Evolutionary conservation across 2,113 vertebrate species (phyloP).

Genomic region (Oreochromis aureus): DNA sequence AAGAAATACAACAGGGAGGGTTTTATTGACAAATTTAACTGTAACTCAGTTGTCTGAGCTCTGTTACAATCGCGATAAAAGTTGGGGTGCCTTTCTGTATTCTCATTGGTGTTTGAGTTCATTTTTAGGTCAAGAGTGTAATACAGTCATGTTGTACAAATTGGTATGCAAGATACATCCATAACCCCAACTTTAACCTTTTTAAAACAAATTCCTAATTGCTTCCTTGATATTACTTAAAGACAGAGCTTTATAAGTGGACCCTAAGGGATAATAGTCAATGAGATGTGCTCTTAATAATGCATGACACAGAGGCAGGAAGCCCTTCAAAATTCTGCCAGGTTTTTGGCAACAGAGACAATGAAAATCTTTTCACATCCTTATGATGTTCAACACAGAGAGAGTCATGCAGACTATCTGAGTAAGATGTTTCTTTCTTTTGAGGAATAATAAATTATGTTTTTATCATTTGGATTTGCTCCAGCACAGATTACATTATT

Average conservation of each 20-base stretch:
- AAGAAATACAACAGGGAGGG: not conserved
- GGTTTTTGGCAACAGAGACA: conserved; percentile 12
- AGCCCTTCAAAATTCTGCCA: conserved; percentile 15
- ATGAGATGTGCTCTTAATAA: conserved; percentile 38
- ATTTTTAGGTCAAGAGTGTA: not conserved
- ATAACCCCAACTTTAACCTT: not conserved
- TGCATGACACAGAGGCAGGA: conserved; percentile 21
- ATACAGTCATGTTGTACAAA: not conserved
- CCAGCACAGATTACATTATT: not conserved
- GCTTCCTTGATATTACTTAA: conserved; percentile 22
- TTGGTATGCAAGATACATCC: not conserved
- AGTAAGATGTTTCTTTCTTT: not conserved
- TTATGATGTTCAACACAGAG: not conserved
- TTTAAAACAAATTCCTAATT: conserved; percentile 6
- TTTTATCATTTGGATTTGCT: not conserved
- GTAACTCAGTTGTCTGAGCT: not conserved
- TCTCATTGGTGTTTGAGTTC: not conserved
- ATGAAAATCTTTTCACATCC: not conserved
- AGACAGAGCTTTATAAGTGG: conserved; percentile 22
- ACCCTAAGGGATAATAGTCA: conserved; percentile 15
- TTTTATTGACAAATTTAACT: not conserved
- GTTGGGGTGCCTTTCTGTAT: not conserved
- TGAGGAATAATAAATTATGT: not conserved
- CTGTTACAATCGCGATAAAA: not conserved
- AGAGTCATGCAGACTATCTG: not conserved